phyloP scores from a whole-genome alignment of 1,140 invertebrate genomes.

The Pachypsylla venusta region DNA sequence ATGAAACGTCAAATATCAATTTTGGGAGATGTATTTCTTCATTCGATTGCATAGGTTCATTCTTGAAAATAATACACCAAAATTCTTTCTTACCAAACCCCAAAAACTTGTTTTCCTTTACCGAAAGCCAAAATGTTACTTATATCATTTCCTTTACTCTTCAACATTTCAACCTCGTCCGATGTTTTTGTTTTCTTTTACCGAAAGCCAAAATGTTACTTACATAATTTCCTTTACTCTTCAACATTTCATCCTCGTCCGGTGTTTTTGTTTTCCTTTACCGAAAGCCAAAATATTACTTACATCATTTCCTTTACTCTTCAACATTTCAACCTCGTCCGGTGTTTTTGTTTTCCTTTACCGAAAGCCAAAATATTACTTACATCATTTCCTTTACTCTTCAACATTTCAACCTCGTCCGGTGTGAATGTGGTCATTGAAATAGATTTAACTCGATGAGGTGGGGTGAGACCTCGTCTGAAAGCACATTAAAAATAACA shows the following conservation, averaged over 20 bases:
- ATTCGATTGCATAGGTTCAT: too few relatives aligned
- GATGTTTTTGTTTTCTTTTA: too few relatives aligned
- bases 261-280: too few relatives aligned
- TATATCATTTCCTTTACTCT: conserved; percentile 78
- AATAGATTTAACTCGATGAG: conserved; percentile 94
- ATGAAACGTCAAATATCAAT: too few relatives aligned
- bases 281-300: conserved; percentile 21
- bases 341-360: too few relatives aligned
- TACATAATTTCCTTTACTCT: conserved; percentile 78
- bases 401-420: conserved; percentile 88
- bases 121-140: conserved; percentile 21
- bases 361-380: conserved; percentile 23
- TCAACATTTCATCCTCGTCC: conserved; percentile 88
- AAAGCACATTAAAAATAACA: conserved; percentile 34
- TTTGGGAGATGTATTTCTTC: too few relatives aligned
- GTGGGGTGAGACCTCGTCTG: conserved; percentile 90
- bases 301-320: conserved; percentile 78
- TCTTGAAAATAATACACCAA: too few relatives aligned
- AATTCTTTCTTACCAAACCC: too few relatives aligned
- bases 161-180: conserved; percentile 88
- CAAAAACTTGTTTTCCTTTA: too few relatives aligned
- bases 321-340: conserved; percentile 88
- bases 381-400: conserved; percentile 78
- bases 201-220: conserved; percentile 21
- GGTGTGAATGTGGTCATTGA: conserved; percentile 95